phyloP scores from a whole-genome alignment of 1,140 invertebrate species.

The Drosophila jambulina region DNA sequence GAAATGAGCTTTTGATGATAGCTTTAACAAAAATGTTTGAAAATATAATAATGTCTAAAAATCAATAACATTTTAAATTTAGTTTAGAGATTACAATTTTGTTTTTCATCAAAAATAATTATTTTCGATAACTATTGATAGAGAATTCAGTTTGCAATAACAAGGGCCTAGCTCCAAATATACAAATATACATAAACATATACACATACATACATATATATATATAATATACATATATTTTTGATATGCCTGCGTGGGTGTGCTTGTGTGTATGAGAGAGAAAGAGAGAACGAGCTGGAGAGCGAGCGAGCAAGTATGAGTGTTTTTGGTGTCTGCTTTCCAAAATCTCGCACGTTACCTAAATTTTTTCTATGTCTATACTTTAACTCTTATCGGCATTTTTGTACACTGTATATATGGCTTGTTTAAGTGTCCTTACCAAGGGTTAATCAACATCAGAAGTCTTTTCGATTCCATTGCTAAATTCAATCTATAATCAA shows the following conservation, averaged over 20 bases:
- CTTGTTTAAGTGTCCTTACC: slow-evolving; percentile 80
- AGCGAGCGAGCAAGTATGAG: slow-evolving; percentile 3
- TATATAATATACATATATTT: slow-evolving; percentile 69
- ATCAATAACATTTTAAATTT: not conserved
- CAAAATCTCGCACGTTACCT: slow-evolving; percentile 51
- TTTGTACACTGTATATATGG: slow-evolving; percentile 62
- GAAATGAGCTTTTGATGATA: not conserved
- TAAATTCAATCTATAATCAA: slow-evolving; percentile 52
- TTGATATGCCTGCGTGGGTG: slow-evolving; percentile 73
- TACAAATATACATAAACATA: slow-evolving; percentile 42
- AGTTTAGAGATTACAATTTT: not conserved
- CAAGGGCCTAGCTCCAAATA: slow-evolving; percentile 39
- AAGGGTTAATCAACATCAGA: slow-evolving; percentile 64
- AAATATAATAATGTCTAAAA: not conserved
- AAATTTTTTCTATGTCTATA: slow-evolving; percentile 45
- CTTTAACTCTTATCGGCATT: slow-evolving; percentile 43
- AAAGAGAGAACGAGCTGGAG: slow-evolving; percentile 7
- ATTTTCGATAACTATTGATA: not conserved
- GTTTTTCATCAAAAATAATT: not conserved
- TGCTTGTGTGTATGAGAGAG: slow-evolving; percentile 1
- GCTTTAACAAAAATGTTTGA: not conserved
- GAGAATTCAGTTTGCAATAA: slow-evolving; percentile 23
- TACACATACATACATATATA: slow-evolving; percentile 26
- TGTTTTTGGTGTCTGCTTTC: slow-evolving; percentile 39
- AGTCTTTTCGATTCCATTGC: slow-evolving; percentile 49